These are phyloP conservation scores for Aplodontia rufa DNA, from an alignment of 2,113 vertebrate genomes.

Conservation along the genomic window DNA sequence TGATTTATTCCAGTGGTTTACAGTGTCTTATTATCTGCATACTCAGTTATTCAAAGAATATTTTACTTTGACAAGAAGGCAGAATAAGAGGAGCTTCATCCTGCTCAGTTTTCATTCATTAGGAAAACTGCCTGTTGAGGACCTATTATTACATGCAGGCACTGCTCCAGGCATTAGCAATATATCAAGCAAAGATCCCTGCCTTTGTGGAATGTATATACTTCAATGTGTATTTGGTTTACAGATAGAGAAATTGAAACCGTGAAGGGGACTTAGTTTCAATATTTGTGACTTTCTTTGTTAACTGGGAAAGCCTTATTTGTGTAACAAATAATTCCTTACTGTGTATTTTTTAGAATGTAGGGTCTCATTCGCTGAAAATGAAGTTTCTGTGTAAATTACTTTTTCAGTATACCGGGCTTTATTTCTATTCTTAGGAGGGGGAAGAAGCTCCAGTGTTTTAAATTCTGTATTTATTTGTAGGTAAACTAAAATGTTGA, in stretches of 20 bases:
- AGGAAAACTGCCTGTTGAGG: neutral
- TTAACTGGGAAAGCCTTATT: neutral
- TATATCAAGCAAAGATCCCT: neutral
- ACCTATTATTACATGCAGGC: neutral
- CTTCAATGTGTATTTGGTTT: too few species aligned
- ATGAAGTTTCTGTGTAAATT: neutral
- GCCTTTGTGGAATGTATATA: neutral
- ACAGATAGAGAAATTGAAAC: neutral
- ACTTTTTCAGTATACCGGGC: neutral
- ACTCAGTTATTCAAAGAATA: neutral
- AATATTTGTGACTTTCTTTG: constrained; percentile 8
- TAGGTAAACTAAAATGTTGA: constrained; percentile 14
- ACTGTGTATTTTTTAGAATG: neutral
- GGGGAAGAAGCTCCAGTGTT: neutral
- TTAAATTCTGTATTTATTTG: constrained; percentile 37
- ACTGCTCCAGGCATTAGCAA: neutral
- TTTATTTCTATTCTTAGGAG: neutral
- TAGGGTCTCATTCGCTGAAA: neutral
- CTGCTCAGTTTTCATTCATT: neutral
- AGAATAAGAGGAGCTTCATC: neutral
- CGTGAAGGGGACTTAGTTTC: neutral
- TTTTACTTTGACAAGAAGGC: neutral
- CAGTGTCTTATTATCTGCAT: neutral
- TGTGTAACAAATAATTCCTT: neutral
- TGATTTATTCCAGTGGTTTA: neutral